Evolutionary conservation across 2,113 vertebrate genomes (phyloP), one percentile per base, ranked within the genome.

Genomic region (Erinaceus europaeus): DNA sequence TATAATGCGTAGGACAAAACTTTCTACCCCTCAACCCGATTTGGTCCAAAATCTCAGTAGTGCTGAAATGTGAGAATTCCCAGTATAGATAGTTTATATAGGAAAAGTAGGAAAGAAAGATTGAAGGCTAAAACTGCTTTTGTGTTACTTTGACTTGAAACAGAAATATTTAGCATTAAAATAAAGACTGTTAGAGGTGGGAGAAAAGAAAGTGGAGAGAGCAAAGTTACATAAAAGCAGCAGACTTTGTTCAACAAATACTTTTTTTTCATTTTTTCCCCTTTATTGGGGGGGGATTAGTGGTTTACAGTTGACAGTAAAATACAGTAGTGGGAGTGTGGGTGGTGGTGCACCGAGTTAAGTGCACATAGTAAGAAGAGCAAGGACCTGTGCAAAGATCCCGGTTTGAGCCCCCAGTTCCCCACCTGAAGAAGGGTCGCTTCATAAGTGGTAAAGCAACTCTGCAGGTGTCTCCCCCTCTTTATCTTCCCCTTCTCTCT

Each of bases 121-220:
- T 38, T 68, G 36, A 40, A n/a, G 74, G 72, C 12, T 23, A 75
- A 81, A 76, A 57, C 11, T 59, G 27, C 44, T 61, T 79, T 86
- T 73, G 48, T 40, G 4, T 80, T 86, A 29, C 40, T 84, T 79
- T 84, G 11, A 89, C 55, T 90, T 64, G 40, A 74, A 87, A 91
- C 55, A 57, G 36, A 27, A 86, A 14, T 62, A 62, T 80, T 46
- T 73, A 77, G 21, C 46, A 50, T 73, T 32, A 69, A 40, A 74
- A 46, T 78, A 74, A n/a, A 4, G 55, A 46, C 21, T 73, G 9
- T 75, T 69, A 20, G 29, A 83, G 80, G 10, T 40, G 81, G 44
- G 53, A 80, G 29, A 48, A 84, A 68, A 46, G 38, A 50, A 36
- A 53, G 46, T 69, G 34, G 71, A 86, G 73, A n/a, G 34, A 17